phyloP scores from a whole-genome alignment of 1,140 invertebrate species.

The Alviniconcha marisindica region DNA sequence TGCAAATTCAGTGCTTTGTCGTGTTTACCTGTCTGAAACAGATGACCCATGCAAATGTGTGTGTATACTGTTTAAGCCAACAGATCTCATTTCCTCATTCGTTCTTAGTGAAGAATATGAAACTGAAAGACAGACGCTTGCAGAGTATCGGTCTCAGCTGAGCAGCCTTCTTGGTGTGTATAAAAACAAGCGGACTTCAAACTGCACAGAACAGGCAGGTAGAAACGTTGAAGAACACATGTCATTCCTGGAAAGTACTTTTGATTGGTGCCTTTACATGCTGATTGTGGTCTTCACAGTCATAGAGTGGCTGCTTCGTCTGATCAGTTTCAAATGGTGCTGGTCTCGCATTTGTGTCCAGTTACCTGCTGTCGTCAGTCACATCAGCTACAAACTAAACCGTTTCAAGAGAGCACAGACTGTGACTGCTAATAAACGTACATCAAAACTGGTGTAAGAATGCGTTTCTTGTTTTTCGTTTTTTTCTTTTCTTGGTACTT shows the following conservation, averaged over 20 bases:
- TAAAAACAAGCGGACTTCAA: background rate
- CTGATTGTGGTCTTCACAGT: background rate
- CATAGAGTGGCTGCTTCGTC: background rate
- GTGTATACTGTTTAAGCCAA: background rate
- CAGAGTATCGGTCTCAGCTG: background rate
- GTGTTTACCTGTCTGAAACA: background rate
- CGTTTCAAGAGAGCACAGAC: background rate
- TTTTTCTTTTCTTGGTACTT: no score
- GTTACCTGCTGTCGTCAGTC: background rate
- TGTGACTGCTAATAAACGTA: background rate
- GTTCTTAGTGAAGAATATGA: background rate
- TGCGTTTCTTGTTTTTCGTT: background rate
- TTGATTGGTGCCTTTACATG: background rate
- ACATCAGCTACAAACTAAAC: background rate
- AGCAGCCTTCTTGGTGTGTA: background rate
- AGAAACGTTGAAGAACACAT: background rate
- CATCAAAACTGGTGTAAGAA: conserved; percentile 5
- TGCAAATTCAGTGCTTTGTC: background rate
- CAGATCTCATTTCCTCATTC: background rate
- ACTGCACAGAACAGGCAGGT: background rate
- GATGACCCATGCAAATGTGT: conserved; percentile 1
- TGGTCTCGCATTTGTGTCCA: background rate
- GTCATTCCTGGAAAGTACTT: background rate
- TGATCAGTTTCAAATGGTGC: conserved; percentile 1
- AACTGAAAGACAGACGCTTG: background rate